Conservation (phyloP, 2,888 invertebrate species). For the Coleophora deauratella region DNA sequence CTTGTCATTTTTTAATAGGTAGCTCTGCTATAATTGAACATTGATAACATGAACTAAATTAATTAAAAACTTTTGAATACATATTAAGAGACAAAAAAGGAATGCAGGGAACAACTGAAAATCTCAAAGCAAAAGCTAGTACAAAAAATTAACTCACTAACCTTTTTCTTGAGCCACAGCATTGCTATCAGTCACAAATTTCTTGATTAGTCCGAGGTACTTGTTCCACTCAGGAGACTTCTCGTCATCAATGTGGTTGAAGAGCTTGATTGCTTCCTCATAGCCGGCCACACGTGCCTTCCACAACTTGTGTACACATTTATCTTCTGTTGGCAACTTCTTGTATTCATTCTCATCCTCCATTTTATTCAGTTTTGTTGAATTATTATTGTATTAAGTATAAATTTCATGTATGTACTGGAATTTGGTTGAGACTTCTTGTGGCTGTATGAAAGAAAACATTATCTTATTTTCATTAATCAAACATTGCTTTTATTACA, state of each 20-base stretch:
- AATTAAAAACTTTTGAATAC: too few relatives aligned
- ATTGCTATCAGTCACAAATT: constrained; percentile 96
- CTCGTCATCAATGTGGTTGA: constrained; percentile 91
- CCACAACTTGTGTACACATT: constrained; percentile 96
- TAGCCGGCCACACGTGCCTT: constrained; percentile 96
- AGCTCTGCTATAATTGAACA: too few relatives aligned
- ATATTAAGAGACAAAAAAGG: too few relatives aligned
- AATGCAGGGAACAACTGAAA: too few relatives aligned
- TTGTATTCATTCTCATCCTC: constrained; percentile 91
- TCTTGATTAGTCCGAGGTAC: constrained; percentile 91
- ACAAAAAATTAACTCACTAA: constrained; percentile 19
- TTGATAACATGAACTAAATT: too few relatives aligned
- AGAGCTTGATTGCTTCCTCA: constrained; percentile 92
- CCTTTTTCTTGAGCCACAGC: constrained; percentile 97
- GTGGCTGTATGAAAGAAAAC: neutral
- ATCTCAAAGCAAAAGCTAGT: too few relatives aligned
- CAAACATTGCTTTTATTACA: neutral
- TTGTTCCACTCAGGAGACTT: constrained; percentile 96
- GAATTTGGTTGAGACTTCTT: neutral
- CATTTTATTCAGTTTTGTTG: constrained; percentile 65
- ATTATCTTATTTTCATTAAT: neutral
- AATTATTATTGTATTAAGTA: neutral
- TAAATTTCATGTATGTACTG: neutral
- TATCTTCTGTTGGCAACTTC: constrained; percentile 91
- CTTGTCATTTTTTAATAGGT: too few relatives aligned